phyloP scores from a whole-genome alignment of 2,113 vertebrate species.

The Macheiramphus alcinus region DNA sequence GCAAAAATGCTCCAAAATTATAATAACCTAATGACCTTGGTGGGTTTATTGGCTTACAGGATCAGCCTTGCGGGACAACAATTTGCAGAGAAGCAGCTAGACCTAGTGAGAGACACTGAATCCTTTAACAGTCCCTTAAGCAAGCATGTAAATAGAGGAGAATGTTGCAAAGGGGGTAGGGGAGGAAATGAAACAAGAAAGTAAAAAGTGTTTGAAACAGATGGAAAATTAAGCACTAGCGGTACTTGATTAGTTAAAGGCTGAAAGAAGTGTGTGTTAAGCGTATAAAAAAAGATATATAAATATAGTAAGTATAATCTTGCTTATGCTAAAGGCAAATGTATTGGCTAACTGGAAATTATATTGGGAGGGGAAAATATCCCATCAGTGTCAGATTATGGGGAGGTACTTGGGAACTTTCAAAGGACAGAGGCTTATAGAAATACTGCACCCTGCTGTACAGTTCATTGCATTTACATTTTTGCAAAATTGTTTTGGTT shows the following conservation, averaged over 20 bases:
- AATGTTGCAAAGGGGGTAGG: not conserved
- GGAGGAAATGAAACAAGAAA: not conserved
- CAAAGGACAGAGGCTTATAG: no score
- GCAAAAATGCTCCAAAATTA: not conserved
- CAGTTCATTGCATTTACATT: not conserved
- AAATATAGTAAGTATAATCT: not conserved
- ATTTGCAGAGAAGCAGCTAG: not conserved
- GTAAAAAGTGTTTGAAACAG: not conserved
- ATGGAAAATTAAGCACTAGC: not conserved
- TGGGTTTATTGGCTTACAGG: not conserved
- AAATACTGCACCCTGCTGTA: not conserved
- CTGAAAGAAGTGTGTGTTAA: not conserved
- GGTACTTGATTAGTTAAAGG: not conserved
- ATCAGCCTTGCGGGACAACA: not conserved
- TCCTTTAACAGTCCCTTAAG: not conserved
- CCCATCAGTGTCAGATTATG: not conserved
- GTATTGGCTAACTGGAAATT: not conserved
- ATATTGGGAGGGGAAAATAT: not conserved
- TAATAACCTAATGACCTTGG: not conserved
- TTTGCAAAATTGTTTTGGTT: not conserved
- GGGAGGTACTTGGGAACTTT: not conserved
- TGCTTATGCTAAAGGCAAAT: not conserved
- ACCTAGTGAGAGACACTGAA: not conserved
- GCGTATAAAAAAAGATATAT: no score
- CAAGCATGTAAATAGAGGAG: accelerated